Evolutionary conservation across 2,113 vertebrate genomes (phyloP), one percentile per base, ranked within the genome.

Genomic region (Gorsachius goisagi): DNA sequence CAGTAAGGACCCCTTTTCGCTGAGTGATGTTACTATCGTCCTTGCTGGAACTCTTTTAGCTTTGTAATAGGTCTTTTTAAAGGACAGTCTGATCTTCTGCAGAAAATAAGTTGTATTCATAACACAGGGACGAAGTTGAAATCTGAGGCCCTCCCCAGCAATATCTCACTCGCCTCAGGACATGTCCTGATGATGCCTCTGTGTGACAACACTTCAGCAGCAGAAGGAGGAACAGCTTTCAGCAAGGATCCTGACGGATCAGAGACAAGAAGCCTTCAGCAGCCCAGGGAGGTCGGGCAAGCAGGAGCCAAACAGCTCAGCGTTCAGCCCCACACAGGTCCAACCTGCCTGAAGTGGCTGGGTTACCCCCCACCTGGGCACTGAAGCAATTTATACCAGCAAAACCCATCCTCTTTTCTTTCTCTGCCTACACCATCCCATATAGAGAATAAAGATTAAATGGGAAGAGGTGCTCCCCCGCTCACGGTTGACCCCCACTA

Each of bases 21-120:
- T 95, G 91, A 96, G 39, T 88, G 96, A 92, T 95, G 74, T 63
- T 92, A 52, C 85, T 82, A 15, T 87, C 81, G 93, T 89, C n/a
- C 62, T 79, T 39, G 21, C 60, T 85, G 50, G 23, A 95, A 94
- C 20, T 89, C 80, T 89, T 88, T 85, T 66, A 91, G 62, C 62
- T n/a, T 80, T 77, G 30, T 50, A 94, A 95, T 85, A 69, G 37
- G n/a, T 95, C 84, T 88, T 95, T 93, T 76, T 83, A 92, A 95
- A 64, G 50, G 55, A 74, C 23, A 64, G 37, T 22, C 85, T 74
- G 66, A 88, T 88, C 84, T 92, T 71, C 71, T 66, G 21, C 53
- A 85, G 90, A 75, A 96, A 88, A 84, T 52, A 92, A 85, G 72
- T 35, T 66, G 47, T n/a, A 66, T 88, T 88, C 55, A 7, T 37